Percentiles rank a stretch among this genome's conserved stretches.
phyloP scores from a whole-genome alignment of 2,888 invertebrate genomes.

The Drosophila prostipennis region DNA sequence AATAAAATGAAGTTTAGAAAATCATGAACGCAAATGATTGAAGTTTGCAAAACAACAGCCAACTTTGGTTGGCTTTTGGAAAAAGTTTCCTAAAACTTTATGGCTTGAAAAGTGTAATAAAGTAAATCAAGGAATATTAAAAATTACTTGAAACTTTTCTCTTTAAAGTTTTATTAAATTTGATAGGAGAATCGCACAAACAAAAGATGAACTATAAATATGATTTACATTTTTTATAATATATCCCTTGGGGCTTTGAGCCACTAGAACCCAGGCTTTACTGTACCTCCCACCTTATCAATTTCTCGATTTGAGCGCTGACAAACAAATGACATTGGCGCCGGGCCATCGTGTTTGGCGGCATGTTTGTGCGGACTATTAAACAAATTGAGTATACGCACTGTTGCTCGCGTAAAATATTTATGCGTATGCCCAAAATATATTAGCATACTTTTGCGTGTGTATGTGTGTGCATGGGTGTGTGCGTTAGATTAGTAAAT shows the following conservation, averaged over 20 bases:
- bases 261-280: background rate
- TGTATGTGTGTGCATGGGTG: slow-evolving; percentile 8
- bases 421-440: slow-evolving; percentile 66
- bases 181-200: slow-evolving; percentile 5
- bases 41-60: slow-evolving; percentile 3
- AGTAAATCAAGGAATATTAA: slow-evolving; percentile 26
- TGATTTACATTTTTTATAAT: background rate
- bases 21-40: slow-evolving; percentile 9
- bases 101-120: slow-evolving; percentile 26
- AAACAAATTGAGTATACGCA: slow-evolving; percentile 73
- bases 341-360: slow-evolving; percentile 49
- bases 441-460: slow-evolving; percentile 48
- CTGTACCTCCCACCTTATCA: slow-evolving; percentile 5
- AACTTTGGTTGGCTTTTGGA: slow-evolving; percentile 9
- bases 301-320: slow-evolving; percentile 34
- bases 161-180: slow-evolving; percentile 5
- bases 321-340: slow-evolving; percentile 63
- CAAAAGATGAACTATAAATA: background rate
- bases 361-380: slow-evolving; percentile 66
- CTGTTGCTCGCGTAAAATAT: slow-evolving; percentile 73
- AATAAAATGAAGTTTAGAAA: background rate
- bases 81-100: slow-evolving; percentile 15
- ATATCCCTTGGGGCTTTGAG: background rate
- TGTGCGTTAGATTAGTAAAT: slow-evolving; percentile 44
- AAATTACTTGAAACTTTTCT: slow-evolving; percentile 11